Percentiles rank a stretch among this genome's conserved stretches.
phyloP scores from a whole-genome alignment of 2,888 invertebrate species.

The Aporophyla nigra region DNA sequence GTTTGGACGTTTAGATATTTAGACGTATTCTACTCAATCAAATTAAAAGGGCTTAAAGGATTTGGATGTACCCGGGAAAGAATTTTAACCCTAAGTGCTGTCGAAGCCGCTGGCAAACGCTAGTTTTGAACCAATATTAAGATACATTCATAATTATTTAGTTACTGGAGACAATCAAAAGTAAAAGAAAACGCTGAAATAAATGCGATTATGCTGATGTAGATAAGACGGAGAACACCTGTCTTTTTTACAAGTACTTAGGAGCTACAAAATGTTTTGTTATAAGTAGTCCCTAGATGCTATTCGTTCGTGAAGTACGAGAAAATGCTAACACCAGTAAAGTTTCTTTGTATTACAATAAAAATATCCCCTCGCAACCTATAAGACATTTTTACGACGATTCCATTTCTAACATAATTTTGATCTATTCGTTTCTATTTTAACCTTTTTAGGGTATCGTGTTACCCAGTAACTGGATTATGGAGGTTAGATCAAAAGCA shows the following conservation, averaged over 20 bases:
- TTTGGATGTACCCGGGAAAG: too few relatives aligned
- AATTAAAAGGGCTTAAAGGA: too few relatives aligned
- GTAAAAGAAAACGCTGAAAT: neutral
- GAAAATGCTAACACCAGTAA: slow-evolving; percentile 27
- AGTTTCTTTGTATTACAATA: slow-evolving; percentile 29
- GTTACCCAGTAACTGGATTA: neutral
- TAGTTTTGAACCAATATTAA: slow-evolving; percentile 30
- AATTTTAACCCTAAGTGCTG: too few relatives aligned
- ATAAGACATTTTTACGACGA: neutral
- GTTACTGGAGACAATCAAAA: neutral
- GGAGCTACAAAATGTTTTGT: slow-evolving; percentile 25
- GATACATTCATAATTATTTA: neutral
- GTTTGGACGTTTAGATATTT: too few relatives aligned
- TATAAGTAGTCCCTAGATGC: slow-evolving; percentile 39
- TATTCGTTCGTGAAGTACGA: slow-evolving; percentile 26
- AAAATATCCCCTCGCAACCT: slow-evolving; percentile 4
- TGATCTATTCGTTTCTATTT: neutral
- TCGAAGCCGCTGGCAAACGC: too few relatives aligned
- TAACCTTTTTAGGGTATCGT: neutral
- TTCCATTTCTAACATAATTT: slow-evolving; percentile 7
- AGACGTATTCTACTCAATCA: too few relatives aligned
- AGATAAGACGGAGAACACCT: slow-evolving; percentile 26
- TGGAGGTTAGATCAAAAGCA: too few relatives aligned
- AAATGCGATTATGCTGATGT: slow-evolving; percentile 23
- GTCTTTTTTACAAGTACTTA: slow-evolving; percentile 19